Base-by-base conservation (phyloP, 2,888 invertebrate species). In the Myopa testacea region DNA sequence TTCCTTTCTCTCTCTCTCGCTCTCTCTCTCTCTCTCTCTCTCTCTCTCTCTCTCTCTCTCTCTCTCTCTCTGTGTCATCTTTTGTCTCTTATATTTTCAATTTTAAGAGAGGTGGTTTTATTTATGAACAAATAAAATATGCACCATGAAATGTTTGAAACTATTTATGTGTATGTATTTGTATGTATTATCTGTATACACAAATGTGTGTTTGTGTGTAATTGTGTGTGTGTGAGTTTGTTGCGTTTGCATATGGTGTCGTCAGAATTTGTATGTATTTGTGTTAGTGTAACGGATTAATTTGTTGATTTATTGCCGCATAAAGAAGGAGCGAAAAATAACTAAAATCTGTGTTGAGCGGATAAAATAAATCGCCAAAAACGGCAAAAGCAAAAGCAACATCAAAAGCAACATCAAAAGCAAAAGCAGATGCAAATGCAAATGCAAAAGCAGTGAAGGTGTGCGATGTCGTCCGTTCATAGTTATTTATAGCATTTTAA, bases 241-340 rank as follows among this genome's bases (percentile, higher is more conserved):
- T 19, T 38, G 67, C 40, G 37, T 68, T 40, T 40, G 67, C 67
- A 50, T 68, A 68, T 68, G 40, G 68, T 4, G 19, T 19, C 52
- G 12, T 19, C 69, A 69, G 50, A 50, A 52, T 50, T n/a, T 10
- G 1, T n/a, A 55, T 34, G 69, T 50, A 52, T 52, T 69, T 69
- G 68, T 68, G 45, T 68, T 68, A 68, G 69, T 34, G 34, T 19
- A 26, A 45, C 34, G 69, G 52, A 69, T 69, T 69, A 69, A 69
- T 52, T 45, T 69, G 69, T 69, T 52, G 69, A 69, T 69, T 69
- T 69, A 69, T 69, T 52, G 16, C 69, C 26, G 26, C 26, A 19
- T 50, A 34, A 10, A 14, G 45, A 38, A 50, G 12, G 69, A 52
- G 52, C 19, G 52, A 6, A n/a, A 52, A 12, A 45, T 45, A 69